Conservation (phyloP, 2,113 vertebrate species). For the Lamprotornis superbus region DNA sequence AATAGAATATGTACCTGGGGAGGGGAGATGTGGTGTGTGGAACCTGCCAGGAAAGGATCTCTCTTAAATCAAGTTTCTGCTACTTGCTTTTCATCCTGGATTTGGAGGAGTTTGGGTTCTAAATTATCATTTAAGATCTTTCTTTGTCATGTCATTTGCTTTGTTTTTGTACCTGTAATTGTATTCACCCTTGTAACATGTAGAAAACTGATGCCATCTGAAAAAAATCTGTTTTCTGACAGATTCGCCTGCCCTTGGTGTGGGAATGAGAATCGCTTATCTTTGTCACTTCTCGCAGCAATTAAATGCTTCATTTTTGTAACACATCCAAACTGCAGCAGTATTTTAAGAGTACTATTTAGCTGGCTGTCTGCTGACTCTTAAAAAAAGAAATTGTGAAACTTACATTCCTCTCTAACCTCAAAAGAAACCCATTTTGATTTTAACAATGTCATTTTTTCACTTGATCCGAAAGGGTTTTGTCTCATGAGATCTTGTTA, state of each 20-base stretch:
- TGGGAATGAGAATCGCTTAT: constrained; percentile 40
- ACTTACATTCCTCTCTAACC: constrained; percentile 40
- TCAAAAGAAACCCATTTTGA: constrained; percentile 52
- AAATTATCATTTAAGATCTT: constrained; percentile 6
- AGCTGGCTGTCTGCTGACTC: constrained; percentile 48
- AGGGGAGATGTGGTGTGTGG: neutral
- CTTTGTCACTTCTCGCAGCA: constrained; percentile 32
- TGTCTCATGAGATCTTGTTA: constrained; percentile 53
- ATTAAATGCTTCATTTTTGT: constrained; percentile 55
- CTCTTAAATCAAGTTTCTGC: neutral
- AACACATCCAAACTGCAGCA: constrained; percentile 38
- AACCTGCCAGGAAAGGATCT: neutral
- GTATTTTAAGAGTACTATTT: constrained; percentile 46
- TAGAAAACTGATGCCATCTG: neutral
- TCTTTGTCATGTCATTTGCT: neutral
- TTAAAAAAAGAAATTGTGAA: constrained; percentile 67
- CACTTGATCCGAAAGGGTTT: constrained; percentile 34
- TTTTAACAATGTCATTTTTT: constrained; percentile 60
- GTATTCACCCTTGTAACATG: neutral
- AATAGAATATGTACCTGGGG: neutral
- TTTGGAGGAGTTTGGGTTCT: neutral
- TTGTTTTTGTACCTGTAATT: neutral
- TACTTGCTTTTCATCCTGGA: neutral
- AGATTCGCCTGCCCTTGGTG: neutral
- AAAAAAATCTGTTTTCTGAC: neutral